Evolutionary conservation across 92 coral and sea anemone species (phyloP).

Genomic region (Anthopleura xanthogrammica): DNA sequence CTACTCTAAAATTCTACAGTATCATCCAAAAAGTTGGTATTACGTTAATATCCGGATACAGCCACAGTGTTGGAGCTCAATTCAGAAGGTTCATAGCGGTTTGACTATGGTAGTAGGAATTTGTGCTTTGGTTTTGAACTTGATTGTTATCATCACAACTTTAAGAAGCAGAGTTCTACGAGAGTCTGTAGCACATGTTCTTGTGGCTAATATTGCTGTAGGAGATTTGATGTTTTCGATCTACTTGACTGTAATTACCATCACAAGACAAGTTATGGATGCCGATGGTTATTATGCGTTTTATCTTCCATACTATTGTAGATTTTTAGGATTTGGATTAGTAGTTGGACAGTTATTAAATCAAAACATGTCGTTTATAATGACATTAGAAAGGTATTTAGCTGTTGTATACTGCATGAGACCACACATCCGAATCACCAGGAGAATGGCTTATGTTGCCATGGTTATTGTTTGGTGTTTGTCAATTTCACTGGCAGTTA

Average conservation of each 20-base stretch:
- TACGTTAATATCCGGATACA: not conserved
- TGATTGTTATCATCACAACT: slow-evolving; percentile 29
- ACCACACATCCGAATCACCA: too few species aligned
- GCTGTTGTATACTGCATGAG: too few species aligned
- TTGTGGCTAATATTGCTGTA: slow-evolving; percentile 39
- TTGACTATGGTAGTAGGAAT: slow-evolving; percentile 19
- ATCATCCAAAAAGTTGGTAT: not conserved
- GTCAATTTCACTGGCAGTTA: not conserved
- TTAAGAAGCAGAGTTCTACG: not conserved
- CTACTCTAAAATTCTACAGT: not conserved
- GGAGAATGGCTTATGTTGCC: too few species aligned
- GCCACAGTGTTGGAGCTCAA: slow-evolving; percentile 29
- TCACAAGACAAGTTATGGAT: not conserved
- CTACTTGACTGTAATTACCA: slow-evolving; percentile 16
- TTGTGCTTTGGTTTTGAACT: slow-evolving; percentile 23
- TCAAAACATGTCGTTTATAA: not conserved
- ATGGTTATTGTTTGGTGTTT: not conserved
- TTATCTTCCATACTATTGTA: slow-evolving; percentile 1
- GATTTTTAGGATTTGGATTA: not conserved
- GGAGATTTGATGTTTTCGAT: slow-evolving; percentile 32
- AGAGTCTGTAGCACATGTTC: not conserved
- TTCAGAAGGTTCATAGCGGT: not conserved
- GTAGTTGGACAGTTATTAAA: not conserved
- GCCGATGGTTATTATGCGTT: not conserved
- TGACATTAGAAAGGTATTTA: not conserved